Evolutionary conservation across 1,140 invertebrate species (phyloP).

Genomic region (Marisa cornuarietis): DNA sequence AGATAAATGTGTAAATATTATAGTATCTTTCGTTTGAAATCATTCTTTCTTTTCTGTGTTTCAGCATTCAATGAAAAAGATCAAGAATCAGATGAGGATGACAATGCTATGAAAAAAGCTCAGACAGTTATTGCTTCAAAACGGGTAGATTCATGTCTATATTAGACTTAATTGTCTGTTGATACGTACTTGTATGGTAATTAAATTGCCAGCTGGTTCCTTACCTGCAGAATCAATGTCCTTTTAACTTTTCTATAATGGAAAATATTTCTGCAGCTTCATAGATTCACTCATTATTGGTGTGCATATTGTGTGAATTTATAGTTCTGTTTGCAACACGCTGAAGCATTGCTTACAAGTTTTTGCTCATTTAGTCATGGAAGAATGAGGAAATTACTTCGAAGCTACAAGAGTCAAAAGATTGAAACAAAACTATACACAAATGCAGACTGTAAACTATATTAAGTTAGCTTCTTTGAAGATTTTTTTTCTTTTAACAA

Average conservation of each 20-base stretch:
- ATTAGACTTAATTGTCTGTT: no score
- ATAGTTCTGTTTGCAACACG: neutral
- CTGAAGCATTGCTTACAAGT: neutral
- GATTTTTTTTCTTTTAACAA: neutral
- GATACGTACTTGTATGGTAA: no score
- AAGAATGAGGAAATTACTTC: neutral
- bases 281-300: neutral
- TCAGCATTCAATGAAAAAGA: slow-evolving; percentile 56
- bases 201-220: no score
- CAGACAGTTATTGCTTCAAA: slow-evolving; percentile 53
- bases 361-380: neutral
- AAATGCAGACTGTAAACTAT: neutral
- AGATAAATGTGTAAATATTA: neutral
- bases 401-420: neutral
- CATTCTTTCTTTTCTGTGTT: slow-evolving; percentile 11
- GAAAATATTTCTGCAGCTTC: neutral
- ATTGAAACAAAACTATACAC: neutral
- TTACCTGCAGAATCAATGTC: no score
- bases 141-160: slow-evolving; percentile 37
- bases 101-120: slow-evolving; percentile 31
- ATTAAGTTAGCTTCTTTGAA: no score
- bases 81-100: slow-evolving; percentile 31
- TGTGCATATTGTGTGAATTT: neutral
- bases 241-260: no score
- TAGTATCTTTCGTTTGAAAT: neutral